Base-by-base conservation (phyloP, 2,888 invertebrate species). In the Drosophila mimetica region DNA sequence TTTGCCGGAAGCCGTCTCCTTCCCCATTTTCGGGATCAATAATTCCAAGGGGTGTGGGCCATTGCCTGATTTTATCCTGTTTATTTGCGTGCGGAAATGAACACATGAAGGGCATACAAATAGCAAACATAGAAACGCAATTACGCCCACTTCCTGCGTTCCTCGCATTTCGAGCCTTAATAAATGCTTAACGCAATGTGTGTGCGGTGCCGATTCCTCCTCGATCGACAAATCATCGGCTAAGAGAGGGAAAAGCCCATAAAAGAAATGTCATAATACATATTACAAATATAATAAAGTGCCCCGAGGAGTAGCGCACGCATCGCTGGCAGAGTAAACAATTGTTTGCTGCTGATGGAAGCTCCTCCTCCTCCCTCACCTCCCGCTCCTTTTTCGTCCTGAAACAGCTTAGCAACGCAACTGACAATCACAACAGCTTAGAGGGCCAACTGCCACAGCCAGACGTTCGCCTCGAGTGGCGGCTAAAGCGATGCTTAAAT, bases 251-350 rank as follows among this genome's bases (percentile, higher is more conserved):
- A 28, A 36, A 18, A 65, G 42, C 30, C 63, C 53, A 67, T 72
- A 69, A 75, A 79, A 57, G 73, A 87, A 82, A 83, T 87, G 82
- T 85, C 85, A 82, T 86, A 86, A 79, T 79, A 82, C 58, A 85
- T 72, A 87, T 84, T 87, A 83, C 74, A 83, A 74, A 86, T 77
- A 82, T 86, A 88, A 86, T 88, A 87, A 88, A 83, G 80, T 83
- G 83, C 86, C 86, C 77, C 66, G 51, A 76, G 71, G 80, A 66
- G 13, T 2, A 50, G 59, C 79, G 77, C 78, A 82, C 64, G 36
- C 66, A 52, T 64, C 42, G 59, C 55, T 34, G 54, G 63, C 76
- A 69, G 76, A 18, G 66, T 50, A 64, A 64, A 64, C 76, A 87
- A 86, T 79, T 88, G 79, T 82, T 85, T 75, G 75, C 79, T 28